phyloP scores from a whole-genome alignment of 2,113 vertebrate genomes.

The Galemys pyrenaicus region DNA sequence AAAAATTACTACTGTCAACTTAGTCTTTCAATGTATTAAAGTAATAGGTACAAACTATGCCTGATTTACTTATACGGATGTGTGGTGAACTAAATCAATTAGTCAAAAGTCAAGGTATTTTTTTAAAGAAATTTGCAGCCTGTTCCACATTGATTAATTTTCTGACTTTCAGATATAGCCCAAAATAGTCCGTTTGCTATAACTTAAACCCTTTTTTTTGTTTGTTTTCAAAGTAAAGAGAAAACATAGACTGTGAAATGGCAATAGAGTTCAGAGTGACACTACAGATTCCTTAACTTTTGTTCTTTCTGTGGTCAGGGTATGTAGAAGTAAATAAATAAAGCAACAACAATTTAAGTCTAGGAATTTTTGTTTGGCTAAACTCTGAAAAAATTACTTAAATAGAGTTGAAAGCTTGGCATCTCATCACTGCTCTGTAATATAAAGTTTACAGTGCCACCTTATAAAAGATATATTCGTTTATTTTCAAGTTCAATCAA shows the following conservation, averaged over 20 bases:
- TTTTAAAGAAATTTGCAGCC: slow-evolving; percentile 54
- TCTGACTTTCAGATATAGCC: slow-evolving; percentile 4
- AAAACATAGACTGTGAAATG: background rate
- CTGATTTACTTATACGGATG: slow-evolving; percentile 28
- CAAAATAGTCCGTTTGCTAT: slow-evolving; percentile 44
- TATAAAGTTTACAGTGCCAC: slow-evolving; percentile 49
- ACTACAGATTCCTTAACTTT: slow-evolving; percentile 38
- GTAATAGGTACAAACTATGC: slow-evolving; percentile 3
- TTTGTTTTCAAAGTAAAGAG: background rate
- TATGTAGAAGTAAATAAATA: slow-evolving; percentile 24
- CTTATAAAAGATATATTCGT: slow-evolving; percentile 63
- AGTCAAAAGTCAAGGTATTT: slow-evolving; percentile 14
- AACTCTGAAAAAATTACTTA: slow-evolving; percentile 54
- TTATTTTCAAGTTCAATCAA: slow-evolving; percentile 75
- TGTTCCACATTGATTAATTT: slow-evolving; percentile 29
- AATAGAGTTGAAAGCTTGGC: slow-evolving; percentile 39
- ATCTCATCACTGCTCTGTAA: slow-evolving; percentile 46
- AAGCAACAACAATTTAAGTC: slow-evolving; percentile 46
- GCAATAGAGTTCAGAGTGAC: background rate
- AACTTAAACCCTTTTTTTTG: background rate
- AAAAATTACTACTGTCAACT: slow-evolving; percentile 49
- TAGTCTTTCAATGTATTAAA: slow-evolving; percentile 42
- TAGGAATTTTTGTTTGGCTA: slow-evolving; percentile 51
- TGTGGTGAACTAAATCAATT: slow-evolving; percentile 52
- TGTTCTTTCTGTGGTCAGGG: slow-evolving; percentile 40